These are phyloP conservation scores for Phrynosoma platyrhinos DNA, from an alignment of 2,113 vertebrate species.

Conservation along the genomic window DNA sequence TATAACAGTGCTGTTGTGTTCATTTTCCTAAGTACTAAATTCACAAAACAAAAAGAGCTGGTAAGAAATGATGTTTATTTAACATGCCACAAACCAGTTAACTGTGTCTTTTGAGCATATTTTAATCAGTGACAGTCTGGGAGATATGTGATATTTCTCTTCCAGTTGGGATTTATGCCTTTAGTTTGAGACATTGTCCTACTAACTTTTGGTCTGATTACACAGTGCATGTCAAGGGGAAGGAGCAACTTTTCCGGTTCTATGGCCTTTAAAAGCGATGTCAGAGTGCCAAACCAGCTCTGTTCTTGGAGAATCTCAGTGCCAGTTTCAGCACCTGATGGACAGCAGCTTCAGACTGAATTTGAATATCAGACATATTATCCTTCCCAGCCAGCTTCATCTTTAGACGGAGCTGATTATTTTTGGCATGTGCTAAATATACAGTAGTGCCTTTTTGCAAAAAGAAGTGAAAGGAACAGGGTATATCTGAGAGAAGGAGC, in stretches of 20 bases:
- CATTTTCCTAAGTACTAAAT: background rate
- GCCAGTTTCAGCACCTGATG: slow-evolving; percentile 31
- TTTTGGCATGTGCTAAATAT: slow-evolving; percentile 41
- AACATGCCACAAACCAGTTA: background rate
- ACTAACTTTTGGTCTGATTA: slow-evolving; percentile 12
- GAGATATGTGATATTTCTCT: background rate
- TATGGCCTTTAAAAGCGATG: slow-evolving; percentile 10
- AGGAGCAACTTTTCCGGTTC: slow-evolving; percentile 29
- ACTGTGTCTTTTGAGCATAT: background rate
- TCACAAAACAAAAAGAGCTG: background rate
- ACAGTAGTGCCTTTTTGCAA: slow-evolving; percentile 22
- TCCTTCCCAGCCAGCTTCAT: slow-evolving; percentile 30
- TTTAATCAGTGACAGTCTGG: background rate
- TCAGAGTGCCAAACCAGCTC: slow-evolving; percentile 43
- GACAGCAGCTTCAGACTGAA: slow-evolving; percentile 17
- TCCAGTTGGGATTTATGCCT: background rate
- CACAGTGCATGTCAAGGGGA: slow-evolving; percentile 13
- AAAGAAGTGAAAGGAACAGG: slow-evolving; percentile 20
- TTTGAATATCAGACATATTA: slow-evolving; percentile 34
- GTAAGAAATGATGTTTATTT: fast-evolving
- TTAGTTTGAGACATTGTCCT: background rate
- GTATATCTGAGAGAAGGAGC: slow-evolving; percentile 42
- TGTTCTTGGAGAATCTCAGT: slow-evolving; percentile 24
- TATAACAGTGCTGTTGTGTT: background rate
- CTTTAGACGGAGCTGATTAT: slow-evolving; percentile 48